Evolutionary conservation across 1,140 invertebrate species (phyloP), one percentile per base, ranked within the genome.

Genomic region (Mylabris phalerata): DNA sequence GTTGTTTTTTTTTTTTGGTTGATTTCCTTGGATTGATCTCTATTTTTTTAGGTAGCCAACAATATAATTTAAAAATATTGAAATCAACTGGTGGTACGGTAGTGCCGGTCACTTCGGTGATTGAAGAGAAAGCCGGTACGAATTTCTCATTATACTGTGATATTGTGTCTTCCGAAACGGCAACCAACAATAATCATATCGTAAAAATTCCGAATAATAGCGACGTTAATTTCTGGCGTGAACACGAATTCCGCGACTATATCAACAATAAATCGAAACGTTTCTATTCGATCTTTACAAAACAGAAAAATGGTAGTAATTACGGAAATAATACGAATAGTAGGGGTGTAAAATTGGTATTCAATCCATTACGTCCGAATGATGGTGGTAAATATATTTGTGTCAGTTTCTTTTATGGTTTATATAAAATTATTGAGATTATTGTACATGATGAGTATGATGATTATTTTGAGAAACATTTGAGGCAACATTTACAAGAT

Each of bases 311-410:
- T 67, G 26, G 32, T 32, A 32, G 7, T 32, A 32, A 69, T 67
- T 38, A 70, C 67, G 48, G 69, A 63, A 5, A 62, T 68, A 44
- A 69, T 64, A 47, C 60, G 57, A 19, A 19, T 19, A 19, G 19
- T 19, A 19, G 19, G 19, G 19, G 19, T 19, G 19, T 19, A 5
- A 32, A 32, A 32, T 7, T 32, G 7, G 4, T 32, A 32, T 73
- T 73, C 57, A 47, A 59, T 41, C 68, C 71, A 1, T 54, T 73
- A 9, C 52, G 59, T 42, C 42, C 47, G 7, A 55, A 67, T 39
- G 71, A 73, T 57, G 51, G 59, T 13, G 72, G 72, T n/a, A 63
- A 56, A 6, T 71, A 73, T 50, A 57, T 67, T 11, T 73, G 72
- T 50, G 52, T 69, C 19, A 71, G 68, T 58, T 32, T 66, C 11